Conservation (phyloP, 2,113 vertebrate genomes). For the Notiomystis cincta region DNA sequence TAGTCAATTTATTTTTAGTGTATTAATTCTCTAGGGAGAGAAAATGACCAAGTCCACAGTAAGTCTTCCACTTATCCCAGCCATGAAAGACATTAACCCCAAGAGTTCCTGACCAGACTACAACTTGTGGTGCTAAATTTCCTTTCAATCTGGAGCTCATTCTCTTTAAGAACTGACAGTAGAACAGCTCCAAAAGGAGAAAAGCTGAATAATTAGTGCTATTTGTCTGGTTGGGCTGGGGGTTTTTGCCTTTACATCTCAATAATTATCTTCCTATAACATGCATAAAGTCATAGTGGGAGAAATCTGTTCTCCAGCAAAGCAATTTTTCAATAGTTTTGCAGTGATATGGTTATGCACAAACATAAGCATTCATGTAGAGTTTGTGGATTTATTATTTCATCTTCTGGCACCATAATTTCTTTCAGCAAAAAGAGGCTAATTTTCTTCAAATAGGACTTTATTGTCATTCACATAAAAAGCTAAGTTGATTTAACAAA, state of each 20-base stretch:
- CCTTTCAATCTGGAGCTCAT: not conserved
- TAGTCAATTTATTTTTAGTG: not conserved
- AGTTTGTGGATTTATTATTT: not conserved
- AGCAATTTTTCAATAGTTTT: not conserved
- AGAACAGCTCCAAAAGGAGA: not conserved
- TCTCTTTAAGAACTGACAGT: not conserved
- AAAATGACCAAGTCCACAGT: not conserved
- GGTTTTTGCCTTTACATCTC: not conserved
- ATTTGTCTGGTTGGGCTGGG: not conserved
- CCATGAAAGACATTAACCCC: not conserved
- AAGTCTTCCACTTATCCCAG: not conserved
- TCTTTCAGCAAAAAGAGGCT: not conserved
- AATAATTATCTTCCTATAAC: not conserved
- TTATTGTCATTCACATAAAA: conserved; percentile 1
- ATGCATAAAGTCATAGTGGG: not conserved
- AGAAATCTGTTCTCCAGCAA: not conserved
- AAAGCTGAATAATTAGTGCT: not conserved
- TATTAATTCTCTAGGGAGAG: not conserved
- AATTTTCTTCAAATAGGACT: conserved; percentile 14
- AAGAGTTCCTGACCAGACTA: not conserved
- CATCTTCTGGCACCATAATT: not conserved
- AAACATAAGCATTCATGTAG: not conserved
- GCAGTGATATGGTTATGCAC: not conserved
- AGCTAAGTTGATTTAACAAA: conserved; percentile 36
- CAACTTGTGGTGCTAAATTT: not conserved